phyloP scores from a whole-genome alignment of 2,888 invertebrate genomes.

The Sacculina carcini region DNA sequence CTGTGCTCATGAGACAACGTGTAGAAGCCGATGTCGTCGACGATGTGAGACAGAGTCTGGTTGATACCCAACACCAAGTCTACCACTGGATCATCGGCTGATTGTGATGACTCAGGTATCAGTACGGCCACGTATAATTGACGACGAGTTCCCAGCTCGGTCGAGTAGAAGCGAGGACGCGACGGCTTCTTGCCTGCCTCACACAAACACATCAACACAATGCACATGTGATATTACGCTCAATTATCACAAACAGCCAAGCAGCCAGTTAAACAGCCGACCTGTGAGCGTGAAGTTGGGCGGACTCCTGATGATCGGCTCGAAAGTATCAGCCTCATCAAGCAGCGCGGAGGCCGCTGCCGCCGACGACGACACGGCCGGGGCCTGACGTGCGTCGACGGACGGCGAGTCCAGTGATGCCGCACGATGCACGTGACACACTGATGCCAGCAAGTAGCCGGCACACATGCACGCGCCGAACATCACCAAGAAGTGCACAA shows the following conservation, averaged over 20 bases:
- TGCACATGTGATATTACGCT: no score
- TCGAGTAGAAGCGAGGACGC: slow-evolving; percentile 74
- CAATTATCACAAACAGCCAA: no score
- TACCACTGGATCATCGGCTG: slow-evolving; percentile 36
- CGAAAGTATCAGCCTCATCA: not conserved
- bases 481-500: no score
- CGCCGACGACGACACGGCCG: not conserved
- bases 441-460: no score
- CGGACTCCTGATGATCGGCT: not conserved
- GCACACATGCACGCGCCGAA: no score
- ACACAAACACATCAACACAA: no score
- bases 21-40: slow-evolving; percentile 18
- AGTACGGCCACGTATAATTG: slow-evolving; percentile 65
- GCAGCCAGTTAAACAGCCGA: no score
- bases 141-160: slow-evolving; percentile 73
- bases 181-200: not conserved
- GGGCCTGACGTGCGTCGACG: no score
- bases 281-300: not conserved
- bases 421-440: no score
- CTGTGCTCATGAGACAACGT: no score
- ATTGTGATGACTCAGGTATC: no score
- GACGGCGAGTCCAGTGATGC: no score
- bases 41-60: slow-evolving; percentile 19
- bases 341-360: not conserved
- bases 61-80: slow-evolving; percentile 20